Evolutionary conservation across 2,888 invertebrate species (phyloP), one percentile per base, ranked within the genome.

Genomic region (Lasioglossum vierecki): DNA sequence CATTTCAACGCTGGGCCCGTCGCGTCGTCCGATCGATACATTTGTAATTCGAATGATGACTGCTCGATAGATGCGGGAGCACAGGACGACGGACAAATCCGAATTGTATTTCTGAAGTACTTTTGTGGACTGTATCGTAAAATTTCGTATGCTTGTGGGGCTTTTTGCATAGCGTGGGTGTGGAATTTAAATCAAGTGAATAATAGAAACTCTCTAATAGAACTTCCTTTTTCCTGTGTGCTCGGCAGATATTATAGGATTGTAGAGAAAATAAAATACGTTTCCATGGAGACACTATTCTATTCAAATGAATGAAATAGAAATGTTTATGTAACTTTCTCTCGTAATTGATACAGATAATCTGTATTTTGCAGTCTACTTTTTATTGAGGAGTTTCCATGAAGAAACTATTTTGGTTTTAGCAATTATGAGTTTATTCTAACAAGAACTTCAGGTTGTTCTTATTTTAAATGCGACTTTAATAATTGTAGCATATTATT

Each of bases 1-100:
- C 78, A 80, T 73, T 75, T 18, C 57, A 39, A 44, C 80, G 68
- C 71, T 66, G 46, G 41, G 75, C 22, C 22, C 22, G 53, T 44
- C 41, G 11, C 22, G 53, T 44, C 41, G 13, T 30, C 70, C 76
- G 85, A 76, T 85, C 82, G 82, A 83, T 87, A 82, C 82, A 86
- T 85, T 85, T 87, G 68, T 80, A 78, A 85, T 82, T 83, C 87
- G 82, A 66, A 80, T 76, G 76, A 87, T 80, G 80, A 83, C 68
- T 57, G 75, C n/a, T 73, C 79, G 79, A 80, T 78, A 46, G 71
- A 85, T 85, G 82, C 82, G 85, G 80, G 86, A 82, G 73, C 76
- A 72, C 75, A 80, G 78, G 75, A 82, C 81, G 74, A 49, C 63
- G n/a, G 39, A 15, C 46, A 26, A 60, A 80, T 76, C 60, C 60